A percentile compares a stretch with the other conserved stretches of the same genome.
phyloP scores from a whole-genome alignment of 92 coral and sea anemone genomes.

The Blastomussa wellsi region DNA sequence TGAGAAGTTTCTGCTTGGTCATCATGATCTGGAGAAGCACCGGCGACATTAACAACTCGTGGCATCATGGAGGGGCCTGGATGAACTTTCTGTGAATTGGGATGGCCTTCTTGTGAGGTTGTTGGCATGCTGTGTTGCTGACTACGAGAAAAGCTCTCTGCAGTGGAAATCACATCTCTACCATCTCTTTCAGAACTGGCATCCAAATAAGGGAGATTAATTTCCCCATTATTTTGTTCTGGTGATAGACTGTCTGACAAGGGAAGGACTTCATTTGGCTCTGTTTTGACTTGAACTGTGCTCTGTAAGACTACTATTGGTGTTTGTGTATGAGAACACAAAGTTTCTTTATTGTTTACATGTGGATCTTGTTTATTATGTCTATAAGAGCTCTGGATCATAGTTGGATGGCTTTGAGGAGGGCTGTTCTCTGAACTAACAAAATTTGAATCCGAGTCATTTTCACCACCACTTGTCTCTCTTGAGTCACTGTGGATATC shows the following conservation, averaged over 20 bases:
- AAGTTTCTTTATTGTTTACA: not conserved
- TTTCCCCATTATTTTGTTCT: slow-evolving; percentile 1
- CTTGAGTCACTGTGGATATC: slow-evolving; percentile 47
- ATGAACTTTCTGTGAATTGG: slow-evolving; percentile 9
- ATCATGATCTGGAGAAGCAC: slow-evolving; percentile 32
- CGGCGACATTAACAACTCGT: slow-evolving; percentile 20
- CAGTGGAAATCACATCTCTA: not conserved
- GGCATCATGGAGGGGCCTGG: slow-evolving; percentile 32
- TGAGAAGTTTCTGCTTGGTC: slow-evolving; percentile 26
- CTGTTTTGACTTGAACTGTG: slow-evolving; percentile 85
- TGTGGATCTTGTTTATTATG: slow-evolving; percentile 1
- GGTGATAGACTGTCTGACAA: not conserved
- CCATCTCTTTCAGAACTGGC: slow-evolving; percentile 9
- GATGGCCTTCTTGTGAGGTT: slow-evolving; percentile 21
- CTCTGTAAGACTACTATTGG: slow-evolving; percentile 74
- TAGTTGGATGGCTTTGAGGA: not conserved
- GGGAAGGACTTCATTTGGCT: slow-evolving; percentile 57
- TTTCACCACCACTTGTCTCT: slow-evolving; percentile 44
- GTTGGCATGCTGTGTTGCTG: slow-evolving; percentile 24
- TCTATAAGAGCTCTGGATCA: slow-evolving; percentile 1
- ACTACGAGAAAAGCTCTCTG: not conserved
- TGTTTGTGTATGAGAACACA: slow-evolving; percentile 35
- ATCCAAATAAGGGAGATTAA: not conserved
- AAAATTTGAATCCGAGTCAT: slow-evolving; percentile 36
- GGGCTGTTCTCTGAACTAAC: slow-evolving; percentile 37